Evolutionary conservation across 2,797 vertebrate species (phyloP), one percentile per base, ranked within the genome.

Genomic region (Trachops cirrhosus): DNA sequence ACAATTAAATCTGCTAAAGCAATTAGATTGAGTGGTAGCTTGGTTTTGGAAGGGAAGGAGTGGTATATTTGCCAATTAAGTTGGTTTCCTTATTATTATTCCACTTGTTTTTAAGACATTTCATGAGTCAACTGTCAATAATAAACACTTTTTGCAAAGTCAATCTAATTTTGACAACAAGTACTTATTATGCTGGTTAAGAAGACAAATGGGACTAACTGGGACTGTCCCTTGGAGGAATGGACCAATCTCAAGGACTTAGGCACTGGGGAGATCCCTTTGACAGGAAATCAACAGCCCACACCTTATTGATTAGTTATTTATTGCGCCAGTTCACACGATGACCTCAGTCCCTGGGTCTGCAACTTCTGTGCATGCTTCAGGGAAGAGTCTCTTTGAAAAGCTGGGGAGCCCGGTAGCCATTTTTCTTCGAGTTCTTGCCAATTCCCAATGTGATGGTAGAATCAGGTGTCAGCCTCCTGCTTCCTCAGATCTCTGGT

Each of bases 41-140:
- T 89, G 90, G 34, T 90, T 92, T 96, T 84, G 80, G 57, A 46
- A 95, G 86, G 84, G 71, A 89, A 84, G 26, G 80, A 84, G 29
- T 71, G 14, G 16, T 59, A 16, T 86, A 87, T 94, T 89, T 91
- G 57, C 75, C 62, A 94, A 64, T 74, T 67, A 18, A 91, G 29
- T 32, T 93, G 54, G 11, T 19, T 92, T 92, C 12, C 59, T 54
- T 86, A 74, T 74, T 71, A 82, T 64, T 64, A 32, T 64, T 91
- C 85, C 24, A 83, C 19, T 78, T 91, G 32, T 21, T 80, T 96
- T 74, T 74, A 54, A 54, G 46, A 89, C 22, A 79, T 21, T 50
- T 93, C 70, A 78, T 91, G 67, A 91, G 89, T 77, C 24, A 93
- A 10, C 74, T 91, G 26, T 32, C 41, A 91, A 78, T 59, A 89